Evolutionary conservation across 2,888 invertebrate species (phyloP).

Genomic region (Thalpophila matura): DNA sequence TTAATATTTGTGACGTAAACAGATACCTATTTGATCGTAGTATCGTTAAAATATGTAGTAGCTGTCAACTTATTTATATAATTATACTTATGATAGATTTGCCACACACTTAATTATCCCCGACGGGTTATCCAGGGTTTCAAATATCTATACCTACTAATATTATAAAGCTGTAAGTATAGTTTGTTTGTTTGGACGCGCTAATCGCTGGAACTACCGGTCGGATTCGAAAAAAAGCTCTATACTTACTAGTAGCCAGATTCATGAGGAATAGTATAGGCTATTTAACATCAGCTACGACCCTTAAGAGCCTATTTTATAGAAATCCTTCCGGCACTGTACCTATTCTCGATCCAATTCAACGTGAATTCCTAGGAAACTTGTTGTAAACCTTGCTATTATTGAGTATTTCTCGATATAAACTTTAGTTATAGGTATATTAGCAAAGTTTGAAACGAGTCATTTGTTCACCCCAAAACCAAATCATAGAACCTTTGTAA

Average conservation of each 20-base stretch:
- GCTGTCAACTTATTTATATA: conserved; percentile 11
- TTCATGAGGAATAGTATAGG: no score
- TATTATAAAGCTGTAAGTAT: no score
- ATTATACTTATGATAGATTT: conserved; percentile 16
- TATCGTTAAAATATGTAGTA: conserved; percentile 10
- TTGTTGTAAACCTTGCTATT: not conserved
- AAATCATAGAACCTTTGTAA: conserved; percentile 5
- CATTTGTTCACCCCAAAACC: conserved; percentile 2
- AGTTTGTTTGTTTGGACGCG: no score
- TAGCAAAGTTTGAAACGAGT: not conserved
- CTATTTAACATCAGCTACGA: no score
- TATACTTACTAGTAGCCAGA: no score
- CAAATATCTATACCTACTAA: no score
- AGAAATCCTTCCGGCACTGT: not conserved
- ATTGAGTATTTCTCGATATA: conserved; percentile 9
- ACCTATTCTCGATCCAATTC: not conserved
- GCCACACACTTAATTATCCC: not conserved
- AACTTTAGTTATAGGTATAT: no score
- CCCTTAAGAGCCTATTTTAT: no score
- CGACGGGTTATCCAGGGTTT: not conserved
- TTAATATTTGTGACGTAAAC: conserved; percentile 28
- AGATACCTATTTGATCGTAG: conserved; percentile 19
- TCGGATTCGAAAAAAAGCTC: no score
- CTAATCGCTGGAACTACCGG: no score
- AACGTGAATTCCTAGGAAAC: not conserved